Conservation (phyloP, 2,113 vertebrate species). For the Elaphurus davidianus region DNA sequence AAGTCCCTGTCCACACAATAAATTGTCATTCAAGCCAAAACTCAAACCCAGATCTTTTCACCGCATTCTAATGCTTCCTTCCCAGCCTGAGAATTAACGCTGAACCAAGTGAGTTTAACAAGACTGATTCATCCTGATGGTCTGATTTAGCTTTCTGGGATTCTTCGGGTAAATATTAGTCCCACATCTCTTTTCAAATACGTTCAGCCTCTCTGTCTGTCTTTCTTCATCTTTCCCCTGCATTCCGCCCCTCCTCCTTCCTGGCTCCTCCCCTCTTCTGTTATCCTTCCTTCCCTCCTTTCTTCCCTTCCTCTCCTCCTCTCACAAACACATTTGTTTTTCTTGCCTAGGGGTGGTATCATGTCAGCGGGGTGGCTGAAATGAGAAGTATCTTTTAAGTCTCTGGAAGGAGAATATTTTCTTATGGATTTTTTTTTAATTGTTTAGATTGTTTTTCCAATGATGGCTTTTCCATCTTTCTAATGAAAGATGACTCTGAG, state of each 20-base stretch:
- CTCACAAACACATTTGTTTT: slow-evolving; percentile 24
- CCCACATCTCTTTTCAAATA: not conserved
- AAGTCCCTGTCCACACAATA: not conserved
- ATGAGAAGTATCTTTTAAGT: not conserved
- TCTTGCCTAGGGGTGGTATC: not conserved
- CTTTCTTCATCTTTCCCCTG: not conserved
- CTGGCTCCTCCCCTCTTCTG: not conserved
- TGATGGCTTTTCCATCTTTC: not conserved
- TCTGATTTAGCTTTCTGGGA: not conserved
- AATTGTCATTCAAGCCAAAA: not conserved
- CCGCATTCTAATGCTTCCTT: not conserved
- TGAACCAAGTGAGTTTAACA: not conserved
- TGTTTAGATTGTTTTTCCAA: slow-evolving; percentile 53
- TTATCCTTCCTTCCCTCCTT: not conserved
- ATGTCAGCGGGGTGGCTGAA: not conserved
- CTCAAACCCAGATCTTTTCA: not conserved
- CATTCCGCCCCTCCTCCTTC: not conserved
- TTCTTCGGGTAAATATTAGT: not conserved
- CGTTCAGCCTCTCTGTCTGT: not conserved
- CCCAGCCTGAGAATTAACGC: not conserved
- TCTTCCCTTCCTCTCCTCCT: not conserved
- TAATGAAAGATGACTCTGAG: not conserved
- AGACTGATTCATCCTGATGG: not conserved
- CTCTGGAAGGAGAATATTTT: slow-evolving; percentile 60
- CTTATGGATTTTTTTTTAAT: slow-evolving; percentile 53